Conservation (phyloP, 2,797 vertebrate genomes). For the Nasua narica region DNA sequence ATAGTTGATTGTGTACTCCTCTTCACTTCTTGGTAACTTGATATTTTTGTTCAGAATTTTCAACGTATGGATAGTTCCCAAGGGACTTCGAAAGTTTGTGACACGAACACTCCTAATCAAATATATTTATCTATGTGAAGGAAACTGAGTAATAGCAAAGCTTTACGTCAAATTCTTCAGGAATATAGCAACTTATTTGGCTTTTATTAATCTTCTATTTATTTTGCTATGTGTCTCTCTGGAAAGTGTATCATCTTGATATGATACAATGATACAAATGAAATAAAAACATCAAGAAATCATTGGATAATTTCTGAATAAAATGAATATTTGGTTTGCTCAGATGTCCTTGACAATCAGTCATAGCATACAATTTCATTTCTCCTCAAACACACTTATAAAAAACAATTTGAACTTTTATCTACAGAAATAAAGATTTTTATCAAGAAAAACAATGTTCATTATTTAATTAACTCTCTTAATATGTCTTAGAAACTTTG, state of each 20-base stretch:
- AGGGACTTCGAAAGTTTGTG: conserved; percentile 10
- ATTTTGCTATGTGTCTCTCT: conserved; percentile 74
- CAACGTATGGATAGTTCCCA: conserved; percentile 10
- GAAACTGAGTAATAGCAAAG: conserved; percentile 55
- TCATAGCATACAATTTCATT: conserved; percentile 78
- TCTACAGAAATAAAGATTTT: conserved; percentile 73
- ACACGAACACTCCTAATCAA: background rate
- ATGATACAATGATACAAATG: conserved; percentile 77
- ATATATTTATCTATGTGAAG: conserved; percentile 54
- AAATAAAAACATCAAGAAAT: conserved; percentile 82
- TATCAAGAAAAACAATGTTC: conserved; percentile 36
- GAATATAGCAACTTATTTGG: conserved; percentile 63
- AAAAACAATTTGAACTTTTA: conserved; percentile 79
- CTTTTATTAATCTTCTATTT: conserved; percentile 83
- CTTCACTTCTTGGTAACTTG: background rate
- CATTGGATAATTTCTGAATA: conserved; percentile 75
- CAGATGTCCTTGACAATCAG: conserved; percentile 78
- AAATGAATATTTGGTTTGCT: conserved; percentile 79
- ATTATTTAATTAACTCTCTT: conserved; percentile 72
- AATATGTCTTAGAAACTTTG: conserved; percentile 56
- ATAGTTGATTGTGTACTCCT: background rate
- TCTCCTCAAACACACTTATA: conserved; percentile 73
- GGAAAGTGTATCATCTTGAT: conserved; percentile 74
- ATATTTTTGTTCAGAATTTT: conserved; percentile 29
- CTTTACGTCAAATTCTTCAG: conserved; percentile 72